Conservation (phyloP, 2,888 invertebrate species). For the Thera britannica region DNA sequence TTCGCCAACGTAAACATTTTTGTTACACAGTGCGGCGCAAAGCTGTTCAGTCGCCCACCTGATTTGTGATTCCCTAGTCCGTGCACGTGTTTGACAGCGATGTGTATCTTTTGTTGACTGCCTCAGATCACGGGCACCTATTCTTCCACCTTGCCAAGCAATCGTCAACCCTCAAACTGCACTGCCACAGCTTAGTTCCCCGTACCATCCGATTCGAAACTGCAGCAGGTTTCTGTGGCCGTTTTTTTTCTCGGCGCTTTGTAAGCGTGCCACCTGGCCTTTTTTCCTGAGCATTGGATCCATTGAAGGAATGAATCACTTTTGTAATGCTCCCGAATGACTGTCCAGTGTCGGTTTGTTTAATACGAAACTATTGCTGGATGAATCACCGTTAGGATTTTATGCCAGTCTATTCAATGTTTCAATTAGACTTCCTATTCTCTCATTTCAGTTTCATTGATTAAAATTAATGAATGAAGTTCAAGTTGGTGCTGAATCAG, state of each 20-base stretch:
- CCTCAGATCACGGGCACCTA: slow-evolving; percentile 63
- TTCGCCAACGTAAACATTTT: slow-evolving; percentile 58
- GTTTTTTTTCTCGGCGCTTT: slow-evolving; percentile 70
- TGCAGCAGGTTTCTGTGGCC: slow-evolving; percentile 60
- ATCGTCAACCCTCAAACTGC: slow-evolving; percentile 57
- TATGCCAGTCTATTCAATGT: slow-evolving; percentile 31
- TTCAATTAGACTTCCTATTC: slow-evolving; percentile 19
- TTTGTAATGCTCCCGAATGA: slow-evolving; percentile 60
- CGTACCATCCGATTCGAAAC: slow-evolving; percentile 40
- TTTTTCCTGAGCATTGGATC: slow-evolving; percentile 72
- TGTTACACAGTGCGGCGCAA: slow-evolving; percentile 53
- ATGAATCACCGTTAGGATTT: slow-evolving; percentile 50
- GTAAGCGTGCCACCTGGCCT: slow-evolving; percentile 79
- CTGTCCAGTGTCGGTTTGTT: slow-evolving; percentile 52
- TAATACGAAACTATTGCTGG: slow-evolving; percentile 43
- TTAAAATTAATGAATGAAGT: slow-evolving; percentile 38
- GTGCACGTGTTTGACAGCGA: slow-evolving; percentile 78
- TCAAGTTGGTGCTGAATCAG: slow-evolving; percentile 42
- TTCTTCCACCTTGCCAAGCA: slow-evolving; percentile 53
- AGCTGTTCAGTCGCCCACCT: slow-evolving; percentile 62
- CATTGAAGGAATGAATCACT: slow-evolving; percentile 75
- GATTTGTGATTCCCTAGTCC: slow-evolving; percentile 67
- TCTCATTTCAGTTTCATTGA: slow-evolving; percentile 45
- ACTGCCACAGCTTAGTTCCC: slow-evolving; percentile 56
- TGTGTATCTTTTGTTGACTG: slow-evolving; percentile 68